Evolutionary conservation across 2,888 invertebrate species (phyloP), one percentile per base, ranked within the genome.

Genomic region (Mylabris sibirica): DNA sequence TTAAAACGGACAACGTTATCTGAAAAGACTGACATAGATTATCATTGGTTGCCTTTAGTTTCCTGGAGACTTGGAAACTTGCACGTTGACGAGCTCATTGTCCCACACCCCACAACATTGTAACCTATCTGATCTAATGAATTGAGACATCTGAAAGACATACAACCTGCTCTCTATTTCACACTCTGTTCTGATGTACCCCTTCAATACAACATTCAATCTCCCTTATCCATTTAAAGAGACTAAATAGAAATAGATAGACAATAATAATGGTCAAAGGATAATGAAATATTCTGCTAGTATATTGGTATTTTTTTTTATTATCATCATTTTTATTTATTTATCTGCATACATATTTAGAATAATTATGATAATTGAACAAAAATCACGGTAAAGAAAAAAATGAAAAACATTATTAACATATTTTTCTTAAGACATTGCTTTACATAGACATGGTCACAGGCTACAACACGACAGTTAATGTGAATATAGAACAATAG

Each of bases 11-110:
- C 76, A 76, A 77, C 77, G 75, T 74, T 80, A 79, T 80, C 79
- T 76, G 75, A 80, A 81, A 79, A 30, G 30, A 82, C 81, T 81
- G 82, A 81, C 80, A 78, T 80, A 83, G 84, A 84, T 84, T 82
- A 84, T 84, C 84, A 83, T 79, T 80, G 81, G 78, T 77, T 81
- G 82, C 77, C 78, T 78, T 77, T 78, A 78, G 82, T 81, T 84
- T 84, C 84, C 84, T 81, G 83, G 77, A 81, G 80, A 83, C 81
- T 82, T 83, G 81, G 80, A 83, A 84, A 84, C 83, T 84, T 83
- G 79, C 81, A 78, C 80, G 80, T 78, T 82, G 81, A 82, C 80
- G 81, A 76, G 76, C 73, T 78, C 79, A 82, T 83, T 83, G 83
- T 83, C 73, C 74, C 77, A 79, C 80, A 81, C 82, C 81, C 81